Base-by-base conservation (phyloP, 2,113 vertebrate species). In the Uropsilus gracilis region DNA sequence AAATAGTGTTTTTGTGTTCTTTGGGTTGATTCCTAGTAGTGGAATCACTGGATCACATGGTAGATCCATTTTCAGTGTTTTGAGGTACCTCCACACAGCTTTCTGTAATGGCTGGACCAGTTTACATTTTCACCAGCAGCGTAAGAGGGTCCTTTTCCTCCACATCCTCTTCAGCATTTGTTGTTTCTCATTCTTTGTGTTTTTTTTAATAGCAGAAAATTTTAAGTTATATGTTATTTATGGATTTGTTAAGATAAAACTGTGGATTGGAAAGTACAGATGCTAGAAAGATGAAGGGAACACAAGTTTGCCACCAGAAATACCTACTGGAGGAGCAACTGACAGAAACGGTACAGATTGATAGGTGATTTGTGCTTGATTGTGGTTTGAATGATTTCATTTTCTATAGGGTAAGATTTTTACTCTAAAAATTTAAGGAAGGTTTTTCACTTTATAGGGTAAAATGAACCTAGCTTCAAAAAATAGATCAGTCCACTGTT, bases 341-440 rank as follows among this genome's bases (percentile, higher is more conserved):
- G 48, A 26, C 34, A 22, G 71, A 73, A 77, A 63, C 11, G 50
- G 16, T 6, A 2, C 39, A 8, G n/a, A 68, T 22, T 63, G 84
- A 20, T 73, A 34, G 57, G 55, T 57, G 89, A 66, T 68, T 91
- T 68, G 66, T 76, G 68, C 46, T 46, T 87, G 64, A 50, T 63
- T 77, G 37, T 78, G 53, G 71, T 85, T 90, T 86, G 44, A 92
- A 72, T 90, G 53, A 78, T 89, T 95, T 94, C 86, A 34, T 94
- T 87, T 94, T 61, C 59, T 28, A 30, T 61, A 30, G 59, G 53
- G 53, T 17, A 55, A 55, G 53, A 55, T 50, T 12, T 14, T 50
- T 55, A 55, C 20, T 53, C 20, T 55, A 55, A 55, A 55, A 22
- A 55, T 8, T 55, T 55, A 55, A 22, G 53, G 20, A 20, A 55